phyloP scores from a whole-genome alignment of 2,113 vertebrate species.

The Apeltes quadracus region DNA sequence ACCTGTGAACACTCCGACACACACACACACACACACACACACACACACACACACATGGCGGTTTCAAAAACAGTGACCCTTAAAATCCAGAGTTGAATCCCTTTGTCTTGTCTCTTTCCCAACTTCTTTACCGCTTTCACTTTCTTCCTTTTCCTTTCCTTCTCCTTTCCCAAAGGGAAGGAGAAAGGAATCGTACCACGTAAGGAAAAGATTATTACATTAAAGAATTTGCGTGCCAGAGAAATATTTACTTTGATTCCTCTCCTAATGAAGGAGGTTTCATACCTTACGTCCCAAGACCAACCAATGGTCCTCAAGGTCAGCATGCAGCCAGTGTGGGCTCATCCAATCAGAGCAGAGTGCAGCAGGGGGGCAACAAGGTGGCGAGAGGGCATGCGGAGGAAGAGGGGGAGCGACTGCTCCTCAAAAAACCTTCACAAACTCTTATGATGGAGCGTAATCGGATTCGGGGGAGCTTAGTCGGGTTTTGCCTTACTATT shows the following conservation, averaged over 20 bases:
- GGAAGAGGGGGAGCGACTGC: conserved; percentile 2
- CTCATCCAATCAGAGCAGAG: conserved; percentile 68
- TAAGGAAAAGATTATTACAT: no score
- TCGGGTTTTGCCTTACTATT: conserved; percentile 57
- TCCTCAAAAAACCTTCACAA: conserved; percentile 41
- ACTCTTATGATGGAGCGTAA: conserved; percentile 58
- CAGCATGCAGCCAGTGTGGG: conserved; percentile 52
- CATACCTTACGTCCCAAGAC: conserved; percentile 55
- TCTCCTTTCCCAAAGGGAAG: no score
- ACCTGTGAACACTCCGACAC: conserved; percentile 32
- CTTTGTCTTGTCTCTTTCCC: no score
- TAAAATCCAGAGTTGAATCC: no score
- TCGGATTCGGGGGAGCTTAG: conserved; percentile 67
- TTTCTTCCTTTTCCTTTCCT: no score
- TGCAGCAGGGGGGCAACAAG: conserved; percentile 16
- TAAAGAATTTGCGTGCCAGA: background rate
- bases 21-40: conserved; percentile 16
- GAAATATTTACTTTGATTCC: conserved; percentile 18
- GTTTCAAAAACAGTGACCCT: no score
- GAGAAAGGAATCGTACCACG: no score
- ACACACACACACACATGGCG: no score
- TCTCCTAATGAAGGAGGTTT: conserved; percentile 57
- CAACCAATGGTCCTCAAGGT: conserved; percentile 68
- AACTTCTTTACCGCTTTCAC: no score
- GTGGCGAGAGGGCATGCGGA: conserved; percentile 42